Evolutionary conservation across 2,888 invertebrate species (phyloP).

Genomic region (Lasioglossum oenotherae): DNA sequence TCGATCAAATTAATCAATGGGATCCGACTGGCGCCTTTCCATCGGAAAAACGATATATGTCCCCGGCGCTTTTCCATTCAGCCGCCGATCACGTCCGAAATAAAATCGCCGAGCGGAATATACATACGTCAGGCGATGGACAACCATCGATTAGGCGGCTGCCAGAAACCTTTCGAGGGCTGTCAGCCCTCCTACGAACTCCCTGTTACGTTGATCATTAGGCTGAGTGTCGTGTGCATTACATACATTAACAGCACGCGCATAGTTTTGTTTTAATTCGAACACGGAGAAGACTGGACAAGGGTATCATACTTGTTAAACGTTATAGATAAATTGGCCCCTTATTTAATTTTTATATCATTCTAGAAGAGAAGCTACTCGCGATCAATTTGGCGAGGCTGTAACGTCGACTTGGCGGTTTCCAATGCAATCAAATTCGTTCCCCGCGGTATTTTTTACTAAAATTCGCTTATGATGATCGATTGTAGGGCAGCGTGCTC

Average conservation of each 20-base stretch:
- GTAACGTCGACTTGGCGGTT: not conserved
- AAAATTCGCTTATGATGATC: not conserved
- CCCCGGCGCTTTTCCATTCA: slow-evolving; percentile 33
- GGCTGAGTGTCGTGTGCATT: not conserved
- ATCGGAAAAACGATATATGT: slow-evolving; percentile 44
- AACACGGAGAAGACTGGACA: not conserved
- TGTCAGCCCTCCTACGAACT: not conserved
- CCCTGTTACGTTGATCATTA: not conserved
- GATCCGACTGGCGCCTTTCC: slow-evolving; percentile 37
- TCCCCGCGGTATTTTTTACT: not conserved
- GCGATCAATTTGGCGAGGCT: not conserved
- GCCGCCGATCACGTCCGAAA: slow-evolving; percentile 12
- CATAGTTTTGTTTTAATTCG: not conserved
- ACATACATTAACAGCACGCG: not conserved
- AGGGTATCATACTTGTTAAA: no score
- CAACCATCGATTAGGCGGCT: not conserved
- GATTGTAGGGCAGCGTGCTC: not conserved
- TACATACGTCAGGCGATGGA: not conserved
- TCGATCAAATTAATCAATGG: slow-evolving; percentile 50
- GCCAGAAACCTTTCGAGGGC: not conserved
- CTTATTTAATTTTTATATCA: not conserved
- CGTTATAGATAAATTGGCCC: not conserved
- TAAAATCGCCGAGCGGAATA: slow-evolving; percentile 5
- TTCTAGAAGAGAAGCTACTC: not conserved
- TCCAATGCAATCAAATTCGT: not conserved